These are phyloP conservation scores for Pseudopleuronectes americanus DNA, from an alignment of 2,797 vertebrate species.

Conservation along the genomic window DNA sequence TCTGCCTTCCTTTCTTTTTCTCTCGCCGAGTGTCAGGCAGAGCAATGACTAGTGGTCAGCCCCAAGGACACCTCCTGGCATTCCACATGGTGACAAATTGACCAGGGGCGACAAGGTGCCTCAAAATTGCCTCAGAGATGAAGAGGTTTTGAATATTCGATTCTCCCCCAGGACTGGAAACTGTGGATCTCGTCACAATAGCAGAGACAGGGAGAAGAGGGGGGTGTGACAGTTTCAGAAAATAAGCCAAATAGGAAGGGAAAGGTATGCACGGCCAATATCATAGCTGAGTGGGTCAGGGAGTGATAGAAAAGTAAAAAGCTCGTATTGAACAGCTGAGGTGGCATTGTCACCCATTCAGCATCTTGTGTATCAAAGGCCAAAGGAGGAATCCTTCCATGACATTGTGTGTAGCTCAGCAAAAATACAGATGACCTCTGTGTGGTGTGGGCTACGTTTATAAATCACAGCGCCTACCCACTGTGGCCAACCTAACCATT, in stretches of 20 bases:
- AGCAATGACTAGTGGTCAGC: conserved; percentile 84
- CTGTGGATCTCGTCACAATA: conserved; percentile 61
- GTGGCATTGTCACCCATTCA: conserved; percentile 56
- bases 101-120: conserved; percentile 79
- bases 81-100: conserved; percentile 83
- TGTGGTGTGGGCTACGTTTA: conserved; percentile 39
- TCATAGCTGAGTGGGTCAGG: conserved; percentile 35
- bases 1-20: conserved; percentile 47
- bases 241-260: conserved; percentile 51
- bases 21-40: conserved; percentile 70
- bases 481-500: conserved; percentile 37
- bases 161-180: conserved; percentile 62
- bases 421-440: conserved; percentile 54
- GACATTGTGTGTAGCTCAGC: conserved; percentile 60
- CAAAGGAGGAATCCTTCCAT: conserved; percentile 40
- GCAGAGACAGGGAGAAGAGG: conserved; percentile 35
- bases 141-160: conserved; percentile 77
- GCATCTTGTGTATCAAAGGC: conserved; percentile 62
- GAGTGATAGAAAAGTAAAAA: conserved; percentile 47
- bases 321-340: conserved; percentile 43
- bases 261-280: conserved; percentile 39
- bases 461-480: conserved; percentile 37
- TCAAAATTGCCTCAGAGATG: conserved; percentile 77
- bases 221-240: conserved; percentile 54
- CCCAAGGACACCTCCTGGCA: conserved; percentile 83